Percentiles rank a stretch among this genome's conserved stretches.
phyloP scores from a whole-genome alignment of 1,140 invertebrate species.

The Ceratina calcarata region DNA sequence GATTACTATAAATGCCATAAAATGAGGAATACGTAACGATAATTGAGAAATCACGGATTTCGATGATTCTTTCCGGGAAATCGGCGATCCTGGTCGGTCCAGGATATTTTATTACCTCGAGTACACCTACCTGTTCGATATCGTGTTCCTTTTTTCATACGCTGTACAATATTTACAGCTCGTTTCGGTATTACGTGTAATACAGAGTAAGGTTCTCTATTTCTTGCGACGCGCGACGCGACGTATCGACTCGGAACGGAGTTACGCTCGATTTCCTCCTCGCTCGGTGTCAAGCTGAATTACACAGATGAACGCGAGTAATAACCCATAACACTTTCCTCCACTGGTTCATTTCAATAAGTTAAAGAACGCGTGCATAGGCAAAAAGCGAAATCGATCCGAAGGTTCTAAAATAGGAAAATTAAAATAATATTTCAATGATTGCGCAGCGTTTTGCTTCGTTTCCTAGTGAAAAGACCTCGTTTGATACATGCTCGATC shows the following conservation, averaged over 20 bases:
- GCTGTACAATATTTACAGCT: background rate
- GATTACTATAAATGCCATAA: background rate
- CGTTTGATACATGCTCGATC: no score
- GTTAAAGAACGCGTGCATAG: no score
- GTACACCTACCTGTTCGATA: background rate
- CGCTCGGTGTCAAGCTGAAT: background rate
- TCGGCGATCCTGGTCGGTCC: background rate
- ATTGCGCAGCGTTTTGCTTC: no score
- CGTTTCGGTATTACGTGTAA: background rate
- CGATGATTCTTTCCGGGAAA: background rate
- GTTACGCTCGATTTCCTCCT: background rate
- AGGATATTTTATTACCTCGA: background rate
- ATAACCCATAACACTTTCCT: background rate
- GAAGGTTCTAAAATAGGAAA: no score
- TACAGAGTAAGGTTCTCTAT: background rate
- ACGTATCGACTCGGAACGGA: background rate
- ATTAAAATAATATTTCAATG: no score
- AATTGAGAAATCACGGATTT: conserved; percentile 20
- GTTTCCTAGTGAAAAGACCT: background rate
- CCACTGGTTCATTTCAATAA: no score
- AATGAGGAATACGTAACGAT: conserved; percentile 1
- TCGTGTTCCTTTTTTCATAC: no score
- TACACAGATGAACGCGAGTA: background rate
- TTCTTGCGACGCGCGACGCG: background rate
- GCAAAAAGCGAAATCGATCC: no score